Evolutionary conservation across 2,113 vertebrate species (phyloP).

Genomic region (Cervus canadensis): DNA sequence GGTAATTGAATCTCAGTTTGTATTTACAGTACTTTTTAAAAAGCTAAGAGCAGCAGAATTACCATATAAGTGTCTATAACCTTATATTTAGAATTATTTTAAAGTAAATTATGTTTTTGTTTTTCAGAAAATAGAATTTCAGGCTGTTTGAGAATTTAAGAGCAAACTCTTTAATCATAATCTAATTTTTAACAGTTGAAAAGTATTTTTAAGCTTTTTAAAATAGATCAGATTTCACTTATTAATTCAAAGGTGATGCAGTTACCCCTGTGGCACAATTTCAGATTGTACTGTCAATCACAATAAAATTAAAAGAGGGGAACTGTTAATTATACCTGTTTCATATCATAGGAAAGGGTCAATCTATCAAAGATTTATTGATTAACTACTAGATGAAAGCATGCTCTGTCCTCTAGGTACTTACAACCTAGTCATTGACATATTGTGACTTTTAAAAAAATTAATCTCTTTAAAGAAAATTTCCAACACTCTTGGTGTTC

Average conservation of each 20-base stretch:
- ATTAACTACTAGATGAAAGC: constrained; percentile 9
- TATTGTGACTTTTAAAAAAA: background rate
- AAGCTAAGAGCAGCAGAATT: background rate
- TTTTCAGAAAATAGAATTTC: constrained; percentile 28
- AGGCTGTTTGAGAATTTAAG: constrained; percentile 25
- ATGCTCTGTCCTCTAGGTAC: background rate
- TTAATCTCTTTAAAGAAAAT: constrained; percentile 9
- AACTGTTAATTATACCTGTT: background rate
- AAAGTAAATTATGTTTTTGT: background rate
- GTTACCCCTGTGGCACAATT: background rate
- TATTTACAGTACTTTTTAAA: constrained; percentile 41
- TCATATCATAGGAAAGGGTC: background rate
- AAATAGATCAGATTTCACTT: constrained; percentile 22
- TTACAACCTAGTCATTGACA: background rate
- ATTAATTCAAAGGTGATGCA: constrained; percentile 6
- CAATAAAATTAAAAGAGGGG: background rate
- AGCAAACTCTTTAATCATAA: background rate
- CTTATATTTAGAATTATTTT: constrained; percentile 45
- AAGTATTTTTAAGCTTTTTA: background rate
- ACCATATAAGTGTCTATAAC: background rate
- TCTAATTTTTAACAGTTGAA: background rate
- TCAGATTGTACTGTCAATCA: constrained; percentile 5
- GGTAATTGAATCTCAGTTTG: constrained; percentile 25
- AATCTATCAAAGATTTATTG: background rate
- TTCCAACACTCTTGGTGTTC: background rate